Base-by-base conservation (phyloP, 1,140 invertebrate species). In the Rhynchophorus ferrugineus region DNA sequence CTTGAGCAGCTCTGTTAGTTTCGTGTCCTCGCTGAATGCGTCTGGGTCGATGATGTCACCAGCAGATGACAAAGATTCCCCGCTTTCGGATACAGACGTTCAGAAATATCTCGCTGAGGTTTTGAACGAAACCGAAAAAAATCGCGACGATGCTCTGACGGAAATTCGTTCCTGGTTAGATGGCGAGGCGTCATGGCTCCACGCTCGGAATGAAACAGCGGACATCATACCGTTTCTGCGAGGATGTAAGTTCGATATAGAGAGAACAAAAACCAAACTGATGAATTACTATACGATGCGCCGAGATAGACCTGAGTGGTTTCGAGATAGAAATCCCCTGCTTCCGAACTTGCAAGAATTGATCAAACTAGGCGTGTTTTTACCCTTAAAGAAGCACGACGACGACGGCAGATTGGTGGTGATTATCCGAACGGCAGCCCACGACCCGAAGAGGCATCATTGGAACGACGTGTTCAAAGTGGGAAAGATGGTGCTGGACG, bases 391-490 rank as follows among this genome's bases (percentile, higher is more conserved):
- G 22, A 65, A 66, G n/a, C 22, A 52, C 17, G 49, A 59, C n/a
- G 29, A 50, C 56, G 69, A 54, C 72, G 81, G 60, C 55, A 67
- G 19, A 62, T 73, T 57, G 71, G 73, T 83, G 0, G 65, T 83
- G 1, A 64, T 84, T 7, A 72, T 82, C 38, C 69, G 79, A 14
- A 71, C 74, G 1, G 72, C 74, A 1, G 71, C 65, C 0, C 77
- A 83, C 55, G 63, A 82, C 68, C 80, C 82, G 1, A 71, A 65
- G 20, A 65, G 55, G 20, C 75, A 79, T 42, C 68, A 67, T 17
- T 73, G 78, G 45, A 69, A 77, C 56, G 73, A 83, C 57, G 68
- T 83, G 6, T 71, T 83, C 14, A 84, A 80, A 70, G 69, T 67
- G 2, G 69, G 72, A 29, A 71, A 76, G 58, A 79, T 81, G 78